Base-by-base conservation (phyloP, 2,888 invertebrate genomes). In the Pheosia tremula region DNA sequence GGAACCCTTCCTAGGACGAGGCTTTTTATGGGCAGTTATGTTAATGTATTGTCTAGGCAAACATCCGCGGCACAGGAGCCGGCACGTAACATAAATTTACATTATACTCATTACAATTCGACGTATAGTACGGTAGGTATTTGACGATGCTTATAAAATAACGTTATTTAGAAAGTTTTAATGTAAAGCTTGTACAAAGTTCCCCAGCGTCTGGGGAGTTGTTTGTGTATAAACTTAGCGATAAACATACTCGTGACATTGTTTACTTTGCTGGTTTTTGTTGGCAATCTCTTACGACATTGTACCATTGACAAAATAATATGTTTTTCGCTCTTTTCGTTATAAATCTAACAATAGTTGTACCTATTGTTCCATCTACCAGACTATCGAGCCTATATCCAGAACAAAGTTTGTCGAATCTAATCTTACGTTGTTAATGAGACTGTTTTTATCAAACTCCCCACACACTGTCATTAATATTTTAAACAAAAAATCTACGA, bases 11-110 rank as follows among this genome's bases (percentile, higher is more conserved):
- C 60, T 63, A 61, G 64, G 70, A 61, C 59, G 67, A 69, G 55
- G 69, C 68, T 69, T 75, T 78, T 74, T 75, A 73, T 73, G 68
- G 67, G 62, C 81, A 74, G 82, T 85, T 90, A 89, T 88, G 88
- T 78, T 87, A 89, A 90, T 88, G 75, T 79, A 78, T 78, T 87
- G 84, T 84, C 84, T 87, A 80, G 78, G 80, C 74, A 81, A 85
- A 82, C 80, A 77, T 81, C 78, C 77, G 74, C 64, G 64, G 64
- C 68, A 76, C 70, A 69, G 69, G 71, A 61, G 63, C 56, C 61
- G 67, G 66, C 62, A 58, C 57, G 63, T 58, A 59, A 69, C 55
- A 63, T 71, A 67, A 60, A 73, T 69, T 65, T 66, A 68, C 69
- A 68, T 69, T 60, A 67, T 59, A 71, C 62, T 63, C 64, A 67